Percentiles rank a stretch among this genome's conserved stretches.
Evolutionary conservation across 35 echinoderm and acorn worm species (phyloP).

Genomic region (Heliocidaris tuberculata): DNA sequence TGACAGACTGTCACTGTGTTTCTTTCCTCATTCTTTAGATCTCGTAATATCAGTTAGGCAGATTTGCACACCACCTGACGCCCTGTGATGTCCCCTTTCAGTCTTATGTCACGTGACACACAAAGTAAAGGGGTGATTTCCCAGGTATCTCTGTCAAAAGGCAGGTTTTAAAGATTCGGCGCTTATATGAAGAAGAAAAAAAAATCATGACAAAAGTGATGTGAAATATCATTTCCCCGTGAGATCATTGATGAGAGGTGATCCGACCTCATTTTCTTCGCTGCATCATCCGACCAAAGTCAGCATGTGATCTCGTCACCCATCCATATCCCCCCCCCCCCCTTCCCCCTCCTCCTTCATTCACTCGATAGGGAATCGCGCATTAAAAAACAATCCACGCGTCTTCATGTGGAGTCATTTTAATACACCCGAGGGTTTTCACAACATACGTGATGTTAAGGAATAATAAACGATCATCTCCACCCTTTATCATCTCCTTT

Average conservation of each 20-base stretch:
- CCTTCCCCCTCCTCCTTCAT: not conserved
- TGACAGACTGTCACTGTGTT: not conserved
- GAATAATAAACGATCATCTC: conserved; percentile 19
- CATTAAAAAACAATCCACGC: conserved; percentile 20
- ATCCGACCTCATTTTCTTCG: not conserved
- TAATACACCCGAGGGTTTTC: conserved; percentile 21
- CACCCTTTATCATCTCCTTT: not conserved
- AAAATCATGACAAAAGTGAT: not conserved
- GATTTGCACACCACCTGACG: too few species aligned
- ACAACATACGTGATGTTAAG: not conserved
- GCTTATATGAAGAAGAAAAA: not conserved
- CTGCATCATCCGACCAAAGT: not conserved
- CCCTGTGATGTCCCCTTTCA: not conserved
- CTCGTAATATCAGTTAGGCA: too few species aligned
- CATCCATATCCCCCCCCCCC: not conserved
- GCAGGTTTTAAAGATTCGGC: not conserved
- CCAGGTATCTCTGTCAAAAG: not conserved
- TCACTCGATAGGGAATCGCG: not conserved
- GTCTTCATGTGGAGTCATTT: not conserved
- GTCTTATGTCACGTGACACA: not conserved
- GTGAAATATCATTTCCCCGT: not conserved
- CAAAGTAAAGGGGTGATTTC: not conserved
- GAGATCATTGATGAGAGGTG: not conserved
- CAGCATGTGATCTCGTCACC: not conserved
- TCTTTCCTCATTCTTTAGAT: not conserved